Conservation (phyloP, 2,888 invertebrate species). For the Sipha maydis region DNA sequence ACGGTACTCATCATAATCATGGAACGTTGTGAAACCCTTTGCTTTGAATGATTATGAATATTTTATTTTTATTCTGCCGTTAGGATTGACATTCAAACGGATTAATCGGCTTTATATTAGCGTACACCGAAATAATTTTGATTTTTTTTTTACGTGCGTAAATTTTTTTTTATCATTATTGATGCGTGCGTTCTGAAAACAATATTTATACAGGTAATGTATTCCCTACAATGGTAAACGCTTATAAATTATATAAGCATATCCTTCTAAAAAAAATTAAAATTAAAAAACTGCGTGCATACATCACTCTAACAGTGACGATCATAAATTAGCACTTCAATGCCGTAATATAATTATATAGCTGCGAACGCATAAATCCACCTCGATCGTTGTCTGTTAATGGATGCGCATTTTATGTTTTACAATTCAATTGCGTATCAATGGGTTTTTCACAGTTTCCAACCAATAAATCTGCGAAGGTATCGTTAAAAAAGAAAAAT, state of each 20-base stretch:
- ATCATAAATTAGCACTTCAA: slow-evolving; percentile 9
- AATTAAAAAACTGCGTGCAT: background rate
- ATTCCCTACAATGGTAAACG: background rate
- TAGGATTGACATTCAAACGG: background rate
- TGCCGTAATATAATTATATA: background rate
- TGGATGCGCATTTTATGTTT: background rate
- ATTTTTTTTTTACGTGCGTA: background rate
- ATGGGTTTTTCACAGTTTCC: background rate
- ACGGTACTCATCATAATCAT: too few relatives aligned
- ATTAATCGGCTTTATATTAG: background rate
- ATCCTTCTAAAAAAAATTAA: background rate
- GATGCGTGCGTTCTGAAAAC: background rate
- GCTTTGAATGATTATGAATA: too few relatives aligned
- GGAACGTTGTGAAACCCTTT: too few relatives aligned
- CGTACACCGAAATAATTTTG: background rate
- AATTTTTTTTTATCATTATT: background rate
- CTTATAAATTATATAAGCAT: background rate
- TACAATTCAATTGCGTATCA: background rate
- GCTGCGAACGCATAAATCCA: background rate
- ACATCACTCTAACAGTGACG: background rate
- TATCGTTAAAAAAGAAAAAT: too few relatives aligned
- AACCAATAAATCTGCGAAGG: too few relatives aligned
- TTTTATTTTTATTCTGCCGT: background rate
- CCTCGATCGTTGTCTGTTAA: background rate
- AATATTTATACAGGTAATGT: background rate